Evolutionary conservation across 2,888 invertebrate species (phyloP).

Genomic region (Dione vanillae): DNA sequence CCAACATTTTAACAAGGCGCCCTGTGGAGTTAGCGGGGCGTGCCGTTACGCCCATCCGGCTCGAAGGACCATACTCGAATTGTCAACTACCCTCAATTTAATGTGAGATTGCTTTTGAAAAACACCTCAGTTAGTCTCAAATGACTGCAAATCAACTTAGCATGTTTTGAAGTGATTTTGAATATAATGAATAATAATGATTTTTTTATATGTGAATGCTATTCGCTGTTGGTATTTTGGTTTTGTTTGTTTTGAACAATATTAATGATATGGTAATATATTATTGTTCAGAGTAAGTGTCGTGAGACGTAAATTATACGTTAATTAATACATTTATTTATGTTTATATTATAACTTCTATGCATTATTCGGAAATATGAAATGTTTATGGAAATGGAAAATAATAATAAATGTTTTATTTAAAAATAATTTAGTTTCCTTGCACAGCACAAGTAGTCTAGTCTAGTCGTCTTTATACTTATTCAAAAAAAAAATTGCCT

Average conservation of each 20-base stretch:
- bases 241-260: constrained; percentile 2
- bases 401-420: too few species aligned
- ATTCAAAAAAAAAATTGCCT: too few species aligned
- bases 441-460: too few species aligned
- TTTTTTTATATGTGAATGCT: neutral
- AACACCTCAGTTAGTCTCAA: constrained; percentile 41
- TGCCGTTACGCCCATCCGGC: constrained; percentile 67
- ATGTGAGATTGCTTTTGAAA: constrained; percentile 42
- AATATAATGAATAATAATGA: constrained; percentile 24
- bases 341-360: neutral
- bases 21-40: constrained; percentile 64
- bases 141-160: constrained; percentile 38
- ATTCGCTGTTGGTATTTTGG: neutral
- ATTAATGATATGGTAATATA: neutral
- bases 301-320: constrained; percentile 20
- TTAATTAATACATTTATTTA: constrained; percentile 3
- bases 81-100: constrained; percentile 58
- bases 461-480: too few species aligned
- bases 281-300: constrained; percentile 10
- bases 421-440: too few species aligned
- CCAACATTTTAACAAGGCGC: constrained; percentile 61
- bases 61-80: constrained; percentile 63
- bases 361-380: neutral
- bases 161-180: constrained; percentile 27
- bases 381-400: too few species aligned